phyloP scores from a whole-genome alignment of 2,113 vertebrate species.

The Epinephelus cyanopodus region DNA sequence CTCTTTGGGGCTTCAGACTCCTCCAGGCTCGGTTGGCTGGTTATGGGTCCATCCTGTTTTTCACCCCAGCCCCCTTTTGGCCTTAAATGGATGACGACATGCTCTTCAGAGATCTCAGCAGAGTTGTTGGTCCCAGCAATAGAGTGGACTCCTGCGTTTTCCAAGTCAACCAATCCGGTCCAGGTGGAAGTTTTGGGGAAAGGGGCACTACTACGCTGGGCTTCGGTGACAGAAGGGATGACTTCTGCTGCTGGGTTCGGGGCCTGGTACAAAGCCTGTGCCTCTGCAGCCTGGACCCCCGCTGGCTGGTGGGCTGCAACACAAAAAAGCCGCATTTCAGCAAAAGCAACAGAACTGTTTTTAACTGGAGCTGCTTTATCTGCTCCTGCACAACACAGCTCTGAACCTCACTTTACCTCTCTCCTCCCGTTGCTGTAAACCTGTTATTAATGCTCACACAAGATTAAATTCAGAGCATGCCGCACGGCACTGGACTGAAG shows the following conservation, averaged over 20 bases:
- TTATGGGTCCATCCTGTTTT: conserved; percentile 11
- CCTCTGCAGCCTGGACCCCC: conserved; percentile 69
- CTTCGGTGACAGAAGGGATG: conserved; percentile 47
- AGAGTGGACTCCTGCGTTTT: conserved; percentile 67
- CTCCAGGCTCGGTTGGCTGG: conserved; percentile 17
- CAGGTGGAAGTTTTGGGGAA: conserved; percentile 71
- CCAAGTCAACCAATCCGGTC: conserved; percentile 74
- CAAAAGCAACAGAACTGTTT: conserved; percentile 6
- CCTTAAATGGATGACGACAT: conserved; percentile 78
- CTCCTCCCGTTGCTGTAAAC: not conserved
- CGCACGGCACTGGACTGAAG: not conserved
- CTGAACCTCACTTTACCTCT: conserved; percentile 7
- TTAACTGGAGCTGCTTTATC: conserved; percentile 40
- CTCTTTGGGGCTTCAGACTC: conserved; percentile 38
- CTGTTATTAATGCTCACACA: not conserved
- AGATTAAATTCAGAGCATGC: conserved; percentile 20
- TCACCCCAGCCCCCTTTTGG: conserved; percentile 62
- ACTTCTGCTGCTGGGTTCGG: conserved; percentile 38
- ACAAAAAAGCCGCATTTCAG: conserved; percentile 44
- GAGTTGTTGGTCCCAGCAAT: conserved; percentile 70
- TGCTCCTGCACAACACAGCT: conserved; percentile 4
- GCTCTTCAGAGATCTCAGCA: conserved; percentile 85
- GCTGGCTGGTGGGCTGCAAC: conserved; percentile 70
- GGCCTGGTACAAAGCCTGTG: conserved; percentile 58
- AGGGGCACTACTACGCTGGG: conserved; percentile 41